Conservation (phyloP, 2,113 vertebrate species). For the Myrmophylax atrothorax region DNA sequence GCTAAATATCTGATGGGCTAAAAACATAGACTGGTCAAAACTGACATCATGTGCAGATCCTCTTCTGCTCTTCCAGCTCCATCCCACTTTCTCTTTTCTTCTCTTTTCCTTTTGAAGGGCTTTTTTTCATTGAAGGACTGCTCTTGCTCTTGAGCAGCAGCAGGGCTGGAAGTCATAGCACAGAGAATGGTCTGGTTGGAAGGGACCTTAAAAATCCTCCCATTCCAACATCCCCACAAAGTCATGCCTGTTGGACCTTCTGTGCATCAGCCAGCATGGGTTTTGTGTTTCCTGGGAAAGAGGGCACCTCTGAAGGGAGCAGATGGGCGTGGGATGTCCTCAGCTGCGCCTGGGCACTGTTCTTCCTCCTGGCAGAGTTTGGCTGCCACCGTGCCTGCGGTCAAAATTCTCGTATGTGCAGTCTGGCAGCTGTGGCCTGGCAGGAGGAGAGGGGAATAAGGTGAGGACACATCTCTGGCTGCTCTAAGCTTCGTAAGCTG, state of each 20-base stretch:
- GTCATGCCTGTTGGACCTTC: neutral
- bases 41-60: rapidly evolving
- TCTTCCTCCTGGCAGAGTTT: neutral
- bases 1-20: neutral
- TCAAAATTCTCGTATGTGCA: constrained; percentile 76
- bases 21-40: neutral
- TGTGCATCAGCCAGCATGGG: neutral
- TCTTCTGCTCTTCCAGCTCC: neutral
- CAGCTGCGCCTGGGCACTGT: neutral
- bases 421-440: constrained; percentile 70
- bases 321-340: rapidly evolving
- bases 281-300: neutral
- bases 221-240: neutral
- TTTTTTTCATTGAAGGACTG: neutral
- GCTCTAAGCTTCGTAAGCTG: neutral
- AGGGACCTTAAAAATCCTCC: neutral
- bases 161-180: neutral
- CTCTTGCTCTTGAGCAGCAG: neutral
- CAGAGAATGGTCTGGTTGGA: neutral
- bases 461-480: neutral
- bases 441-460: neutral
- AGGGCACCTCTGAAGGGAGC: neutral
- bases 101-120: neutral
- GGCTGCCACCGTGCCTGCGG: neutral
- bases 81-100: neutral